Base-by-base conservation (phyloP, 1,140 invertebrate genomes). In the Aphelenchoides besseyi region DNA sequence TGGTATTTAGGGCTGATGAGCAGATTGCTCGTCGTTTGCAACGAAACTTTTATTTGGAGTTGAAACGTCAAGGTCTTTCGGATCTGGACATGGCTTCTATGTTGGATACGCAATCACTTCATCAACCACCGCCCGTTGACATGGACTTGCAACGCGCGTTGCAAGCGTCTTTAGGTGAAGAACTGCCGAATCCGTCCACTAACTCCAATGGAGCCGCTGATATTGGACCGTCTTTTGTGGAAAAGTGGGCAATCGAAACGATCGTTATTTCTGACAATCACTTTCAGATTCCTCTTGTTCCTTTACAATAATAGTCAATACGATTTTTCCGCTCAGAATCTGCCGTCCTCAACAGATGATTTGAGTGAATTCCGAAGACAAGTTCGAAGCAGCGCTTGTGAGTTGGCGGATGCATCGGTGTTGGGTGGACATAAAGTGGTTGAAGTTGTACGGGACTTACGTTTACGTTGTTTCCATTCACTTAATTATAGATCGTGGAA, bases 21-120 rank as follows among this genome's bases (percentile, higher is more conserved):
- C 5, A 29, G 32, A 8, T 59, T 23, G 55, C 55, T 8, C 55
- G 55, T 8, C 55, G 55, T 8, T 23, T 59, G 16, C 55, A 59
- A 59, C 5, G 55, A 12, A 59, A 59, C 5, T 59, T 59, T 23
- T 59, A 8, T 33, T 33, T 59, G 26, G 55, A 59, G 5, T 33
- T 59, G 55, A 59, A 59, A 23, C 5, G 23, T 5, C 55, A 59
- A 59, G 55, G 55, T 5, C 18, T 59, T 18, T 28, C 26, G 5
- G 55, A 59, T 8, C 5, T 59, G 5, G 55, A 59, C 5, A 59
- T 59, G 5, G 55, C 55, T 33, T 59, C 55, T 5, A 59, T 59
- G 55, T 23, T 59, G 5, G 55, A 59, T 23, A 33, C 5, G 5
- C 18, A 8, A 12, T 5, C 26, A 33, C 26, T 33, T 33, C 5